These are phyloP conservation scores for Agelas oroides DNA, from an alignment of 37 sponge, comb jelly and placozoan genomes.

Conservation along the genomic window DNA sequence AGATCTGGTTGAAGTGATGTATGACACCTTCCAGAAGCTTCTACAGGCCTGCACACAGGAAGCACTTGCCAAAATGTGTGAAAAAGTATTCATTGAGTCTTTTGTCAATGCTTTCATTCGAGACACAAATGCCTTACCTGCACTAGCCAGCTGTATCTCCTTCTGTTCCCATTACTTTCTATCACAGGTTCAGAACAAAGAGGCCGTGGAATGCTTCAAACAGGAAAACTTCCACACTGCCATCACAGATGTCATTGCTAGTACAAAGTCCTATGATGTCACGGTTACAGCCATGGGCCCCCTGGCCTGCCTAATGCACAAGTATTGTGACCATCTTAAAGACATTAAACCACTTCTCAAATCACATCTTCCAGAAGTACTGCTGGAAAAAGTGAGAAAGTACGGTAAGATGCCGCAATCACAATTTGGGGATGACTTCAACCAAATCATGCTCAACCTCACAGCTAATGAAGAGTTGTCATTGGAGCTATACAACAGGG, in stretches of 20 bases:
- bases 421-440: conserved; percentile 65
- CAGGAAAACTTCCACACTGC: conserved; percentile 29
- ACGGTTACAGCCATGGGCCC: conserved; percentile 6
- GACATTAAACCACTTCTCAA: conserved; percentile 40
- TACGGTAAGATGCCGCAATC: neutral
- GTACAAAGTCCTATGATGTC: neutral
- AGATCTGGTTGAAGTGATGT: conserved; percentile 36
- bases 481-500: conserved; percentile 36
- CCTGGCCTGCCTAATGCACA: conserved; percentile 30
- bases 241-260: conserved; percentile 25
- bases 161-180: conserved; percentile 49
- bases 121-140: conserved; percentile 16
- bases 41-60: conserved; percentile 6
- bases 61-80: neutral
- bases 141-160: neutral
- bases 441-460: conserved; percentile 66
- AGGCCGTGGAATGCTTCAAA: conserved; percentile 1
- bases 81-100: conserved; percentile 41
- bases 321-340: conserved; percentile 40
- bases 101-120: conserved; percentile 31
- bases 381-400: conserved; percentile 23
- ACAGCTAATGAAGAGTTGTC: conserved; percentile 77
- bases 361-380: neutral
- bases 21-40: conserved; percentile 37
- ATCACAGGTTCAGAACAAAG: conserved; percentile 23